Evolutionary conservation across 2,113 vertebrate species (phyloP), one percentile per base, ranked within the genome.

Genomic region (Nerophis ophidion): DNA sequence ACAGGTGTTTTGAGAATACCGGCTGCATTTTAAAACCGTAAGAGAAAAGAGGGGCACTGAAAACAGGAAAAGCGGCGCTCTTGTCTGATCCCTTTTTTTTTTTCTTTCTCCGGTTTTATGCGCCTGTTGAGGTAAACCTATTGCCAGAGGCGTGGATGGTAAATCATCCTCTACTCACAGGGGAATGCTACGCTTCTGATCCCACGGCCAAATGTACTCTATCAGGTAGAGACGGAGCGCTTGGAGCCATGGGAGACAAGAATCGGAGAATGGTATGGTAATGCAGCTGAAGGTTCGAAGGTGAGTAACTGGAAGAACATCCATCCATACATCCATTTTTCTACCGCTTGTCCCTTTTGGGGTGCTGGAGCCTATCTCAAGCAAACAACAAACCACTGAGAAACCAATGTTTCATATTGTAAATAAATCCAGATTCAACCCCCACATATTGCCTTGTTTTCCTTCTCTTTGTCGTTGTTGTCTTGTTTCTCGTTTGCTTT

Each of bases 111-210:
- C 72, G 12, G 1, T 67, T 75, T 62, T 46, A 34, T 26, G 57
- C 48, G 61, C 11, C 53, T 35, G 63, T 66, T 45, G 59, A 70
- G 61, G 76, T 82, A 79, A 81, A 82, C 61, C 73, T 77, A 66
- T 74, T 73, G 84, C 81, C 67, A 57, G 71, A 75, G 74, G 77
- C 75, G 57, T 61, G 81, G 77, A 81, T 68, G 74, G 71, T 61
- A 81, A 83, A 87, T 75, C 70, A 79, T 80, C 57, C 63, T 50
- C 47, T 7, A 57, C 69, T 74, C 81, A 77, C 74, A 67, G 74
- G 81, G 79, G 79, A 77, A 74, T 66, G 65, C 69, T 72, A 51
- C 42, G 58, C 54, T 46, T 60, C 68, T 62, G 71, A 68, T 69
- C 66, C 68, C 75, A 63, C 60, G 73, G 75, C 74, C 71, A 84